phyloP scores from a whole-genome alignment of 2,888 invertebrate species.

The Melanargia galathea region DNA sequence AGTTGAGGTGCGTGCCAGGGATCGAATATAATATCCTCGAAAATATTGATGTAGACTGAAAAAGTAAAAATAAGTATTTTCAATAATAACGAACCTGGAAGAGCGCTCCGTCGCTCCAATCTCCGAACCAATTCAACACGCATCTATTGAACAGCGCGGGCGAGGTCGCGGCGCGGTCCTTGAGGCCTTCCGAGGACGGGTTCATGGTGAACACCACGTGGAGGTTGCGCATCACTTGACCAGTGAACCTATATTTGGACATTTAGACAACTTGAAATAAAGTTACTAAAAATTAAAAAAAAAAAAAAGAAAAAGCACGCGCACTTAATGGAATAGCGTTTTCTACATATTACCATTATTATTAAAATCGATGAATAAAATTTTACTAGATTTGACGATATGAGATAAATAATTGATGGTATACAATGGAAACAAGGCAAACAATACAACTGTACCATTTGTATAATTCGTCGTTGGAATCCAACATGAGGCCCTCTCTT shows the following conservation, averaged over 20 bases:
- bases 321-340: too few species aligned
- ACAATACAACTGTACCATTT: conserved; percentile 89
- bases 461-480: conserved; percentile 98
- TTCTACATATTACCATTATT: too few species aligned
- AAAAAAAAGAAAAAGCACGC: too few species aligned
- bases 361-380: too few species aligned
- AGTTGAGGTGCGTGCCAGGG: too few species aligned
- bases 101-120: conserved; percentile 98
- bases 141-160: conserved; percentile 99
- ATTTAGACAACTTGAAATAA: background rate
- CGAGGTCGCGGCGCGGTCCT: conserved; percentile 99
- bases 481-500: conserved; percentile 98
- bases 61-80: background rate
- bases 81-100: conserved; percentile 85
- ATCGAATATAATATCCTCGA: too few species aligned
- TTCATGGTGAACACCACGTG: conserved; percentile 99
- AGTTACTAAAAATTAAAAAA: background rate
- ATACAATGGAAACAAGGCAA: background rate
- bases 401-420: background rate
- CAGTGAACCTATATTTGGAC: conserved; percentile 87
- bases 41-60: too few species aligned
- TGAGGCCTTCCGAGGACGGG: conserved; percentile 98
- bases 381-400: too few species aligned
- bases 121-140: conserved; percentile 99
- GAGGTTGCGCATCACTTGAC: conserved; percentile 98